A percentile compares a stretch with the other conserved stretches of the same genome.
These are phyloP conservation scores for Pegoplata infirma DNA, from an alignment of 2,888 invertebrate genomes.

Conservation along the genomic window DNA sequence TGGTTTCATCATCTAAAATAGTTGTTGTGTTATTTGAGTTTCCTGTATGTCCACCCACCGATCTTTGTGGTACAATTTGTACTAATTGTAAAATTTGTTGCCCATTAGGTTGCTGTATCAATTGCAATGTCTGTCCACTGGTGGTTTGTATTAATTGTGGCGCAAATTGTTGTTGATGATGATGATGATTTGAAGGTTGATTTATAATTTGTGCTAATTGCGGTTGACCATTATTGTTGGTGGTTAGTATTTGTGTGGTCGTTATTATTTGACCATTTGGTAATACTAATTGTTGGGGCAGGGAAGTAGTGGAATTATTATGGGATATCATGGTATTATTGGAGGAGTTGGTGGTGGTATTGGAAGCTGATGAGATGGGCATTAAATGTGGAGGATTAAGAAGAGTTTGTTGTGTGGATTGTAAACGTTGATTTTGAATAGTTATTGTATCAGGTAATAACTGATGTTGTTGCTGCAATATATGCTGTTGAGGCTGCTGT, in stretches of 20 bases:
- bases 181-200: conserved; percentile 48
- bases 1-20: conserved; percentile 61
- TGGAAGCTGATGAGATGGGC: conserved; percentile 29
- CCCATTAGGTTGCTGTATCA: conserved; percentile 77
- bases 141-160: conserved; percentile 74
- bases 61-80: conserved; percentile 71
- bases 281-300: conserved; percentile 76
- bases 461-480: conserved; percentile 48
- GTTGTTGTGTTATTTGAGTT: conserved; percentile 62
- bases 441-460: conserved; percentile 52
- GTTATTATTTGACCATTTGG: conserved; percentile 78
- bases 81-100: conserved; percentile 73
- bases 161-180: conserved; percentile 68
- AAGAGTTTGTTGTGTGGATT: conserved; percentile 35
- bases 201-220: conserved; percentile 76
- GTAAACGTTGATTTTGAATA: conserved; percentile 48
- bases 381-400: conserved; percentile 51
- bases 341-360: conserved; percentile 59
- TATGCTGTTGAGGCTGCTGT: conserved; percentile 48
- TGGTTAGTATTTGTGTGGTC: conserved; percentile 75
- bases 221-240: conserved; percentile 69
- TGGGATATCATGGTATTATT: conserved; percentile 47
- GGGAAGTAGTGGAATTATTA: conserved; percentile 65
- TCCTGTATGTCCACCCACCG: conserved; percentile 43
- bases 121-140: conserved; percentile 76